phyloP scores from a whole-genome alignment of 1,140 invertebrate species.

The Telenomus remus region DNA sequence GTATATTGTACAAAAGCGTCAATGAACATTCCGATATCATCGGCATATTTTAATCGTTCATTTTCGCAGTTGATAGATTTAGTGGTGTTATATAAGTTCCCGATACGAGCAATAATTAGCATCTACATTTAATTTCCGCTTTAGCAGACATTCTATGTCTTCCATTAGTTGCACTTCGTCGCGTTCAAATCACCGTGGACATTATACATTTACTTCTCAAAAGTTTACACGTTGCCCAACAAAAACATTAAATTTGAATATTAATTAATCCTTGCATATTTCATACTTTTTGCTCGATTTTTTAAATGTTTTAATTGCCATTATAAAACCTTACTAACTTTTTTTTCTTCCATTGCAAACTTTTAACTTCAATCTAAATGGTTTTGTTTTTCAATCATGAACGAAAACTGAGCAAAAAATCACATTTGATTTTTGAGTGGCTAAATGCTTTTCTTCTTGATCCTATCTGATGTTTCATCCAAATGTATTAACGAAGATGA shows the following conservation, averaged over 20 bases:
- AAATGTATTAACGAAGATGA: conserved; percentile 54
- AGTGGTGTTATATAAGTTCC: conserved; percentile 40
- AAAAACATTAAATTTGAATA: no score
- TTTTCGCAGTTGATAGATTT: conserved; percentile 36
- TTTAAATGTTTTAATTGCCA: no score
- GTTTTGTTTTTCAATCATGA: no score
- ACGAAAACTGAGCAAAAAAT: background rate
- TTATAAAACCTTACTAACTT: no score
- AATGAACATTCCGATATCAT: background rate
- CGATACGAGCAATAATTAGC: conserved; percentile 40
- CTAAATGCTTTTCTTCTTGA: conserved; percentile 22
- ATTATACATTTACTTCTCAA: background rate
- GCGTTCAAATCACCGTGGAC: background rate
- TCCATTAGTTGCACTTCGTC: conserved; percentile 18
- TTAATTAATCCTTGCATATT: no score
- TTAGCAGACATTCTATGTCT: conserved; percentile 22
- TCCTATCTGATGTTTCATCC: conserved; percentile 34
- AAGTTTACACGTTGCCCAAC: background rate
- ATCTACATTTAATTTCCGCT: conserved; percentile 40
- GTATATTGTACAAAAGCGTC: background rate
- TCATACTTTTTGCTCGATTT: no score
- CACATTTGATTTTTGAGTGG: background rate
- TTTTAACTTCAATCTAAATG: no score
- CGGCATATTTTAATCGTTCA: conserved; percentile 20
- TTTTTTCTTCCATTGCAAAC: no score